Evolutionary conservation across 2,797 vertebrate genomes (phyloP).

Genomic region (Triplophysa bombifrons): DNA sequence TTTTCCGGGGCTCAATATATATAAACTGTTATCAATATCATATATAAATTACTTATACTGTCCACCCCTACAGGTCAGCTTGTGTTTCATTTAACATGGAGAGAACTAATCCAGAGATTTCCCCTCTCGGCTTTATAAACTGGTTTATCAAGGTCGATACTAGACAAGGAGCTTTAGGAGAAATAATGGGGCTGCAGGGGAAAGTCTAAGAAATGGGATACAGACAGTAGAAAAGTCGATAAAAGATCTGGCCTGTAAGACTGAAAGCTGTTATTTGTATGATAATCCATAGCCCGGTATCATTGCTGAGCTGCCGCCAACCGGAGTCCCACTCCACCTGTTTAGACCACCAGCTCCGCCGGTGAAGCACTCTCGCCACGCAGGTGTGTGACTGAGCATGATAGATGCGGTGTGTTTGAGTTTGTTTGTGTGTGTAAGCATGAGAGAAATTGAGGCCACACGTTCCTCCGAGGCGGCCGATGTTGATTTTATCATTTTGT

Average conservation of each 20-base stretch:
- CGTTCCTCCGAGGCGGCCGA: constrained; percentile 9
- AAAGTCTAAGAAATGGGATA: constrained; percentile 37
- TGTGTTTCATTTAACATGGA: neutral
- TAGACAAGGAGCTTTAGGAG: constrained; percentile 36
- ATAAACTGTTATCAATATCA: neutral
- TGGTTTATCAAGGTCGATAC: constrained; percentile 32
- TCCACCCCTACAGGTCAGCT: neutral
- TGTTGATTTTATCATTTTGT: constrained; percentile 29
- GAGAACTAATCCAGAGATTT: constrained; percentile 19
- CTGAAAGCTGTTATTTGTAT: constrained; percentile 71
- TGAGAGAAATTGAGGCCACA: neutral
- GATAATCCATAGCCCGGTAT: constrained; percentile 65
- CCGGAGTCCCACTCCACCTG: constrained; percentile 54
- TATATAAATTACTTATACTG: neutral
- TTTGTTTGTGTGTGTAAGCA: neutral
- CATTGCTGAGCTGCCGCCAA: constrained; percentile 19
- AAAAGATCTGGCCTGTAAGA: constrained; percentile 66
- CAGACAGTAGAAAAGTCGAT: constrained; percentile 59
- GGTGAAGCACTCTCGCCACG: constrained; percentile 40
- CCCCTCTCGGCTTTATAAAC: neutral
- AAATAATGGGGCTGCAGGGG: constrained; percentile 18
- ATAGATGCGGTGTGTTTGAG: constrained; percentile 46
- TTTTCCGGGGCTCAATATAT: too few relatives aligned
- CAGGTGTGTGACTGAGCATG: constrained; percentile 12
- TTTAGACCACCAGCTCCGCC: constrained; percentile 46